These are phyloP conservation scores for Glaucidium brasilianum DNA, from an alignment of 2,113 vertebrate genomes.

Conservation along the genomic window DNA sequence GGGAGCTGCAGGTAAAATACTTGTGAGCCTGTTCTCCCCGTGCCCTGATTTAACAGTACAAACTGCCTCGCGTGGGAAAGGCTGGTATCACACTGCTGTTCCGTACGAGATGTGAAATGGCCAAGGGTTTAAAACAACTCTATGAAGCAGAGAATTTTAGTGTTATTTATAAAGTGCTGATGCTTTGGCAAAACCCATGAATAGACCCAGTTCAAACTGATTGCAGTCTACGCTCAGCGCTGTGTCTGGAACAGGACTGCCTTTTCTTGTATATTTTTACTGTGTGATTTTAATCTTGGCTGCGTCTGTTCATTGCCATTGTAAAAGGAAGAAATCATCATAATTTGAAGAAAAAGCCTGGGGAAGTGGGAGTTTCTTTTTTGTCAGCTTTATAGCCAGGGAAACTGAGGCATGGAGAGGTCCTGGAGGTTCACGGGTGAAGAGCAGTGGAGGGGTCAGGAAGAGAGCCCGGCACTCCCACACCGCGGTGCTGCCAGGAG, in stretches of 20 bases:
- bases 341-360: neutral
- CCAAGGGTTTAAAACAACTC: neutral
- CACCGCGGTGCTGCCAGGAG: accelerated
- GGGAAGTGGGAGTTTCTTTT: neutral
- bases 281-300: conserved; percentile 16
- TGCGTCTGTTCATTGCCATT: neutral
- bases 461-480: neutral
- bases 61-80: neutral
- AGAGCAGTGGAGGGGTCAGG: neutral
- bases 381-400: neutral
- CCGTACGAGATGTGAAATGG: neutral
- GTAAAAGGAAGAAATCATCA: neutral
- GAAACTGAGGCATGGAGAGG: neutral
- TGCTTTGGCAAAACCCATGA: neutral
- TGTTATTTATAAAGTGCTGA: neutral
- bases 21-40: neutral
- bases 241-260: neutral
- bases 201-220: neutral
- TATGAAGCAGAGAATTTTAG: neutral
- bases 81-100: neutral
- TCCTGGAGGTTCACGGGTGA: neutral
- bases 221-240: neutral
- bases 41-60: neutral
- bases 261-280: conserved; percentile 6
- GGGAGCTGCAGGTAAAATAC: conserved; percentile 15